phyloP scores from a whole-genome alignment of 2,113 vertebrate species.

The Sander vitreus region DNA sequence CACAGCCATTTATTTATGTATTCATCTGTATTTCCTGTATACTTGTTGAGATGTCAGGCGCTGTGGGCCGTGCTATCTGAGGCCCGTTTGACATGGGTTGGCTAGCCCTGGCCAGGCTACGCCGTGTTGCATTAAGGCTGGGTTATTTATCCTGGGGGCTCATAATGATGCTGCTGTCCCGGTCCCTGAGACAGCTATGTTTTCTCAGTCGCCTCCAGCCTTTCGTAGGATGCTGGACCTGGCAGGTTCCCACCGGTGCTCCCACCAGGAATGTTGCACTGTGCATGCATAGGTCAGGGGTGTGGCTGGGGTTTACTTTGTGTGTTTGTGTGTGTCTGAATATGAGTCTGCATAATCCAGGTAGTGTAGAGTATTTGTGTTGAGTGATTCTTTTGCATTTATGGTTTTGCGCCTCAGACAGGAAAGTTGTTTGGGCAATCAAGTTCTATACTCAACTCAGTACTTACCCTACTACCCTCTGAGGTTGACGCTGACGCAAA shows the following conservation, averaged over 20 bases:
- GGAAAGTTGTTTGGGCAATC: background rate
- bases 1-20: conserved; percentile 83
- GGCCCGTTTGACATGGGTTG: conserved; percentile 71
- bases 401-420: conserved; percentile 9
- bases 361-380: conserved; percentile 10
- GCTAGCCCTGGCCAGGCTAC: conserved; percentile 39
- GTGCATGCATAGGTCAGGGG: conserved; percentile 16
- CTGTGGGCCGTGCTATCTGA: conserved; percentile 71
- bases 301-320: conserved; percentile 18
- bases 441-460: background rate
- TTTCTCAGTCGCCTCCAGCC: conserved; percentile 47
- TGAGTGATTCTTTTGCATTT: conserved; percentile 13
- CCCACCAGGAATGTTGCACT: conserved; percentile 48
- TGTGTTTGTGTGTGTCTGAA: conserved; percentile 25
- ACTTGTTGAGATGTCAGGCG: conserved; percentile 75
- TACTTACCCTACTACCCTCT: no score
- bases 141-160: conserved; percentile 72
- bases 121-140: conserved; percentile 69
- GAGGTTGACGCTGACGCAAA: background rate
- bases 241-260: conserved; percentile 44
- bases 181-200: conserved; percentile 69
- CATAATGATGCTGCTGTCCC: conserved; percentile 82
- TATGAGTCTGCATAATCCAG: conserved; percentile 32
- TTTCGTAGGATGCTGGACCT: conserved; percentile 38
- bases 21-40: conserved; percentile 86